Evolutionary conservation across 1,140 invertebrate species (phyloP).

Genomic region (Plutomurus gul): DNA sequence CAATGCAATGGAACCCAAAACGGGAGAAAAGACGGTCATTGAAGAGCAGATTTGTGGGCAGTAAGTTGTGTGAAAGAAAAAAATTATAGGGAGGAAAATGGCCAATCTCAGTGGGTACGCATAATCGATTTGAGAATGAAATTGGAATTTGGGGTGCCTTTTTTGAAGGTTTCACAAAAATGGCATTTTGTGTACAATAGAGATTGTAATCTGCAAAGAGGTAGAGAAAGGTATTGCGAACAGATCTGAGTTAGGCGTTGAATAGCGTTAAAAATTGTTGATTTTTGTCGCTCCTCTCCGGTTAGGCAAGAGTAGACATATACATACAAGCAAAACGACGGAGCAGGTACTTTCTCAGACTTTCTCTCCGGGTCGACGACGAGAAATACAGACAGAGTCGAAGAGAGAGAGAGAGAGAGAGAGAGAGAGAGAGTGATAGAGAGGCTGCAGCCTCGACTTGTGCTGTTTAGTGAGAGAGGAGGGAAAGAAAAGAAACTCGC

Average conservation of each 20-base stretch:
- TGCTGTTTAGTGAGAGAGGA: constrained; percentile 30
- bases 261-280: constrained; percentile 55
- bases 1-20: constrained; percentile 28
- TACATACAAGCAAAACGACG: background rate
- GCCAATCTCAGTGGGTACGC: constrained; percentile 49
- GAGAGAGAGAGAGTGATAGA: background rate
- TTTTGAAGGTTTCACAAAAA: constrained; percentile 53
- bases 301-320: background rate
- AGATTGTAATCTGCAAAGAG: constrained; percentile 54
- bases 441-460: background rate
- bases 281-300: constrained; percentile 52
- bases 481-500: constrained; percentile 53
- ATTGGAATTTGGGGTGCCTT: constrained; percentile 52
- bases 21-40: constrained; percentile 45
- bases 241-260: constrained; percentile 48
- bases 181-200: constrained; percentile 54
- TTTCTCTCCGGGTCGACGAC: background rate
- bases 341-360: constrained; percentile 25
- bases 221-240: constrained; percentile 52
- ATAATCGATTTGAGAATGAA: constrained; percentile 54
- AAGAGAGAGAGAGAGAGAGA: background rate
- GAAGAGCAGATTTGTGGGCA: constrained; percentile 49
- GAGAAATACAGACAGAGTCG: constrained; percentile 29
- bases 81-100: constrained; percentile 52
- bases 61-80: constrained; percentile 35